These are phyloP conservation scores for Marmota flaviventris DNA, from an alignment of 2,113 vertebrate species.

Conservation along the genomic window DNA sequence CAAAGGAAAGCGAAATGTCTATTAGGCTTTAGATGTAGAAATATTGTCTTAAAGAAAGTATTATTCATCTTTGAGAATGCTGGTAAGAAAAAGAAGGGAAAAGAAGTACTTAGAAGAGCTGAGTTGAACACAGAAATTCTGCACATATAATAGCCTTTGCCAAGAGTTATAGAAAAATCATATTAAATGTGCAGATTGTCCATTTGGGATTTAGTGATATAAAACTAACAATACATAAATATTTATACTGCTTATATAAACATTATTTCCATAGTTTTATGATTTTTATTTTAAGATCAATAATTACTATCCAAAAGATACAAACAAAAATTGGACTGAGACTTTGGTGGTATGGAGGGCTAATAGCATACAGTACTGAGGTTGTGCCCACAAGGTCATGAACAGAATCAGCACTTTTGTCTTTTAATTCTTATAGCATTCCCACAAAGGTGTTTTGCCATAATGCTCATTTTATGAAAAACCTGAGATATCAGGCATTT, in stretches of 20 bases:
- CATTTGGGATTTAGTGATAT: neutral
- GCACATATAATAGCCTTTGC: neutral
- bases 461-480: neutral
- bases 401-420: neutral
- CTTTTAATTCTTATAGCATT: neutral
- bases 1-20: slow-evolving; percentile 64
- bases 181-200: neutral
- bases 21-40: slow-evolving; percentile 73
- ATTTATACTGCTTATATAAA: neutral
- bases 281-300: neutral
- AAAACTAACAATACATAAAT: neutral
- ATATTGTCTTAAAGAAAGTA: slow-evolving; percentile 62
- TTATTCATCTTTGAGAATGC: slow-evolving; percentile 61
- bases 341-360: neutral
- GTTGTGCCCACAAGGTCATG: neutral
- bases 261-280: neutral
- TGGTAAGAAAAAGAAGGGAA: neutral
- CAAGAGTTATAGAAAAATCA: neutral
- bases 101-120: neutral
- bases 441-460: neutral
- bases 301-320: neutral
- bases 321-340: neutral
- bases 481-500: neutral
- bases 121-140: neutral
- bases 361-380: neutral